A percentile compares a stretch with the other conserved stretches of the same genome.
These are phyloP conservation scores for Leucoma salicis DNA, from an alignment of 2,888 invertebrate genomes.

Conservation along the genomic window DNA sequence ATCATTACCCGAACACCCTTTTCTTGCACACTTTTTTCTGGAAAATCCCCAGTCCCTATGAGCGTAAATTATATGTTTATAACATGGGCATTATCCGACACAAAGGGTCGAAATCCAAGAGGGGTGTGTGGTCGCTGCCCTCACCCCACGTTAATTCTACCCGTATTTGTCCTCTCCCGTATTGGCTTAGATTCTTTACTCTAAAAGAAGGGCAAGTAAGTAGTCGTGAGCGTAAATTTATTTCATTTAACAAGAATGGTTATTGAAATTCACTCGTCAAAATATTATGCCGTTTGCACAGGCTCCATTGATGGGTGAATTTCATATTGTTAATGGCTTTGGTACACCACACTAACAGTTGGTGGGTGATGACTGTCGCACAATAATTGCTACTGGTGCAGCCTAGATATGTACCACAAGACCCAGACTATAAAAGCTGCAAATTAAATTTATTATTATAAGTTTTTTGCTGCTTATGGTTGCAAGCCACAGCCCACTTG, in stretches of 20 bases:
- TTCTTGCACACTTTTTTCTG: slow-evolving; percentile 17
- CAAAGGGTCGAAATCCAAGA: slow-evolving; percentile 30
- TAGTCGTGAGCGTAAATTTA: slow-evolving; percentile 23
- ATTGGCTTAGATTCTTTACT: slow-evolving; percentile 57
- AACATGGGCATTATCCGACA: slow-evolving; percentile 34
- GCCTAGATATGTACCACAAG: no score
- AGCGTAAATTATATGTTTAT: slow-evolving; percentile 39
- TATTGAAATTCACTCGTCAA: neutral
- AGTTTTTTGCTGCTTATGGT: no score
- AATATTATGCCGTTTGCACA: no score
- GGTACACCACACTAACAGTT: no score
- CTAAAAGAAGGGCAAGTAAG: slow-evolving; percentile 20
- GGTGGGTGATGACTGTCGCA: no score
- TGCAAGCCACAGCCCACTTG: no score
- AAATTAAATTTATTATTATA: no score
- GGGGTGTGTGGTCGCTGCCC: slow-evolving; percentile 20
- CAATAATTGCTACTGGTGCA: no score
- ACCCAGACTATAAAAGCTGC: no score
- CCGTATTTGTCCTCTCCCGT: slow-evolving; percentile 66
- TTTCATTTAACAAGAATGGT: slow-evolving; percentile 12
- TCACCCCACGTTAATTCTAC: slow-evolving; percentile 37
- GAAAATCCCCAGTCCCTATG: slow-evolving; percentile 6
- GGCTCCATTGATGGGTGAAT: no score
- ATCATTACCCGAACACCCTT: slow-evolving; percentile 21
- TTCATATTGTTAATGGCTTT: no score